Evolutionary conservation across 1,140 invertebrate genomes (phyloP), one percentile per base, ranked within the genome.

Genomic region (Pinna nobilis): DNA sequence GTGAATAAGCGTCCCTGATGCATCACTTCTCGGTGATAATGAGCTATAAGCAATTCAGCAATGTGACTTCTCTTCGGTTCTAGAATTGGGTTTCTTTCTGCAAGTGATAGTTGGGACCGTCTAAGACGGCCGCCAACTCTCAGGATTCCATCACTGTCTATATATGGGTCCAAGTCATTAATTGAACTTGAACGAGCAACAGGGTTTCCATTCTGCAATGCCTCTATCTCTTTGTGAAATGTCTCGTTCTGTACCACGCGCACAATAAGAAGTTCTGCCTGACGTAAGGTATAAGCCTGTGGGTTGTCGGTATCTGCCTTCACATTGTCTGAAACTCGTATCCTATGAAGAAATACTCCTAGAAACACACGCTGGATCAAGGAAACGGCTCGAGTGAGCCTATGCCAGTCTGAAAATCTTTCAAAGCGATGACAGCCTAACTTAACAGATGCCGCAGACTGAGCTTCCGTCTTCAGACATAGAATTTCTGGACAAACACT

Each of bases 81-180:
- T 0, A 72, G n/a, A 7, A 57, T 23, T 35, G 70, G 70, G 47
- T 72, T 15, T 37, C 53, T 70, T 18, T 61, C 41, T 30, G 23
- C 13, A 4, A 15, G 0, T 0, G 11, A 3, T 2, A 49, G n/a
- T 11, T 61, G 35, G 2, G 57, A 49, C 3, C 30, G 23, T 28
- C 20, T 9, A 28, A 68, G 25, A 39, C 68, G 57, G 25, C 68
- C 68, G 13, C 68, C 57, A 37, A 70, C 68, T n/a, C 68, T 30
- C 7, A 70, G 20, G 7, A 70, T 15, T 4, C 35, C 51, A 51
- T 70, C 37, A 18, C 47, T 50, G n/a, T 72, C 70, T 25, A 72
- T 15, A 23, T 53, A 64, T n/a, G 61, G 25, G 33, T 60, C 35
- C n/a, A 61, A 35, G 5, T 23, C 35, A n/a, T 32, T 15, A 28